Evolutionary conservation across 1,140 invertebrate species (phyloP).

Genomic region (Bombus huntii): DNA sequence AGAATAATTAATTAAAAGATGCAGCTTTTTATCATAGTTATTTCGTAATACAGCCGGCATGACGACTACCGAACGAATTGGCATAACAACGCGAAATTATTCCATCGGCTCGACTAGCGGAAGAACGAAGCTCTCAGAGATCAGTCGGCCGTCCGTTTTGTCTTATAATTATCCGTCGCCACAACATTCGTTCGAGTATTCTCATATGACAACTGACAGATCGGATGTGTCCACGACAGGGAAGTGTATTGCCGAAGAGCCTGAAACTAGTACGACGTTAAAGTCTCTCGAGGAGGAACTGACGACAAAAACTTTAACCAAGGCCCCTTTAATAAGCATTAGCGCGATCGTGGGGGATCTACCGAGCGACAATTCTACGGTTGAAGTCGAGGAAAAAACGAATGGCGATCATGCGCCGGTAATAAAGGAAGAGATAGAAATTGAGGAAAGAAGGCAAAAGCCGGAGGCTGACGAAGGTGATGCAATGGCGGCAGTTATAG

Average conservation of each 20-base stretch:
- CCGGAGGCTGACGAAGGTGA: constrained; percentile 18
- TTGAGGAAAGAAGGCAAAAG: constrained; percentile 26
- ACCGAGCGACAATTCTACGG: constrained; percentile 70
- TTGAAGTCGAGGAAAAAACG: constrained; percentile 27
- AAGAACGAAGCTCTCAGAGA: constrained; percentile 74
- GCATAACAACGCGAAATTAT: constrained; percentile 78
- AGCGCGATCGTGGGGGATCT: constrained; percentile 87
- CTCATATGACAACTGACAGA: constrained; percentile 56
- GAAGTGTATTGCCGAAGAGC: constrained; percentile 67
- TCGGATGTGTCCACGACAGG: constrained; percentile 47
- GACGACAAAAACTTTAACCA: constrained; percentile 59
- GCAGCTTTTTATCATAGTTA: no score
- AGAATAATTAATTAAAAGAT: not conserved
- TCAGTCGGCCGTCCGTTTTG: constrained; percentile 72
- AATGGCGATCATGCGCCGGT: not conserved
- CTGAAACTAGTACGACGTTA: constrained; percentile 21
- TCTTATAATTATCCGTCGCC: constrained; percentile 77
- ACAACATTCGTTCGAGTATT: constrained; percentile 76
- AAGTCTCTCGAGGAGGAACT: constrained; percentile 17
- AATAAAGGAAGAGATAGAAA: not conserved
- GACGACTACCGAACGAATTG: constrained; percentile 37
- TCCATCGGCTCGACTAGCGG: constrained; percentile 73
- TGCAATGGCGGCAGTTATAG: not conserved
- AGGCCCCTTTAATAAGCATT: constrained; percentile 88
- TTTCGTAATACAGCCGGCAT: constrained; percentile 5